Evolutionary conservation across 2,113 vertebrate genomes (phyloP), one percentile per base, ranked within the genome.

Genomic region (Fukomys damarensis): DNA sequence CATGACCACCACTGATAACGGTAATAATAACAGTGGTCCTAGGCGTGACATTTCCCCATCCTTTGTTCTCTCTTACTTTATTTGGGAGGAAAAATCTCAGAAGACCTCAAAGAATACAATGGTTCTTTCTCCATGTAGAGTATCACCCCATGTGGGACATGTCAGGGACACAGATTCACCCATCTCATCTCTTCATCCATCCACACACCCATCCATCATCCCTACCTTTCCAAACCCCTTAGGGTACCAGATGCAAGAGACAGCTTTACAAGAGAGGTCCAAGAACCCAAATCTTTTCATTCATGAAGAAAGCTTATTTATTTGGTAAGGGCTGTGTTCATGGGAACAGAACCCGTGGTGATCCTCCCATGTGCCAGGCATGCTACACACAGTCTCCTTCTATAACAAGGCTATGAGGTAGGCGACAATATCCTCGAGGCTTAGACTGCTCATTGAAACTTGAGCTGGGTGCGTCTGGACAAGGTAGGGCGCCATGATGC

Each of bases 41-140:
- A 35, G 13, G 38, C 12, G 16, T 24, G 56, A 35, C 43, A 10
- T 14, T 22, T 58, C 56, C 38, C 58, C 7, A 5, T 22, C n/a
- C 65, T 38, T 43, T 58, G 8, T 63, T 88, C 41, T 70, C 46
- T 56, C 68, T 22, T 72, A 30, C 30, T 81, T 58, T 86, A 32
- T 56, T 84, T 85, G 38, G 61, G 32, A 66, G 46, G 46, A 82
- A 41, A 92, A 81, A n/a, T 66, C 68, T 91, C 66, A 83, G 91
- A 74, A 90, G 70, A 41, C 85, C 92, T 91, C 63, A 35, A 22
- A 85, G 46, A 83, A n/a, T 13, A 5, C 0, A 1, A 22, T 76
- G 38, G 5, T 76, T 89, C 22, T 91, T 56, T 80, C 30, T 41
- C 56, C 13, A 26, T 49, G 20, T 74, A 56, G 16, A 68, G 49